Evolutionary conservation across 2,113 vertebrate genomes (phyloP).

Genomic region (Actenoides lindsayi): DNA sequence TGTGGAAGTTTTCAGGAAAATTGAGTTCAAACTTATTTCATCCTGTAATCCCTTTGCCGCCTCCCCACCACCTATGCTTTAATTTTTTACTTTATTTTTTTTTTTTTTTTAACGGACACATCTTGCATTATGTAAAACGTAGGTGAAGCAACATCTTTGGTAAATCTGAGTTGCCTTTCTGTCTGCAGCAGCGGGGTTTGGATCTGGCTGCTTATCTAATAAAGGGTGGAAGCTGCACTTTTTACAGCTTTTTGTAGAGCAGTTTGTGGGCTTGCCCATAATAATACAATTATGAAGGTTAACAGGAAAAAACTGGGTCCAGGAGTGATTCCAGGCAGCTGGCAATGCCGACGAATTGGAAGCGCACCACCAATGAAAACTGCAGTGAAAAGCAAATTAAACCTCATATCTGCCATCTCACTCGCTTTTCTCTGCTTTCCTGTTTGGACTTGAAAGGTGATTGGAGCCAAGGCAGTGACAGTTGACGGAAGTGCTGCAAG

Average conservation of each 20-base stretch:
- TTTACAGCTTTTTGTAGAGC: conserved; percentile 70
- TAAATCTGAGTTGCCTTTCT: conserved; percentile 38
- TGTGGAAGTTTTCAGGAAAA: conserved; percentile 57
- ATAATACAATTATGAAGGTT: conserved; percentile 91
- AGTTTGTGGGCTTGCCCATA: conserved; percentile 79
- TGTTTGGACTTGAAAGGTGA: conserved; percentile 99
- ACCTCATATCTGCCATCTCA: conserved; percentile 92
- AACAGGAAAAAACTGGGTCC: conserved; percentile 90
- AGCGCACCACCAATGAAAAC: conserved; percentile 85
- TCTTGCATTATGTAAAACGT: conserved; percentile 40
- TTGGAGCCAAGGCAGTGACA: conserved; percentile 95
- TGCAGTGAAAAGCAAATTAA: conserved; percentile 94
- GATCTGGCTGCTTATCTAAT: conserved; percentile 75
- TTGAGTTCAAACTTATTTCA: conserved; percentile 72
- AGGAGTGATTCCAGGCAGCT: conserved; percentile 86
- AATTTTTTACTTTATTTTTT: not conserved
- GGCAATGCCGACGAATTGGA: conserved; percentile 85
- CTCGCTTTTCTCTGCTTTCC: conserved; percentile 94
- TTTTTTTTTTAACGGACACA: not conserved
- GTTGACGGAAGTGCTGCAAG: conserved; percentile 94
- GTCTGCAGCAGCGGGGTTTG: conserved; percentile 45
- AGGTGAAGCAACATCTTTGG: conserved; percentile 43
- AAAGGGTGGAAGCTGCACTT: conserved; percentile 71
- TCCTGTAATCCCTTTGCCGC: not conserved
- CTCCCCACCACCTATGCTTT: accelerated